These are phyloP conservation scores for Ochropacha duplaris DNA, from an alignment of 2,888 invertebrate species.

Conservation along the genomic window DNA sequence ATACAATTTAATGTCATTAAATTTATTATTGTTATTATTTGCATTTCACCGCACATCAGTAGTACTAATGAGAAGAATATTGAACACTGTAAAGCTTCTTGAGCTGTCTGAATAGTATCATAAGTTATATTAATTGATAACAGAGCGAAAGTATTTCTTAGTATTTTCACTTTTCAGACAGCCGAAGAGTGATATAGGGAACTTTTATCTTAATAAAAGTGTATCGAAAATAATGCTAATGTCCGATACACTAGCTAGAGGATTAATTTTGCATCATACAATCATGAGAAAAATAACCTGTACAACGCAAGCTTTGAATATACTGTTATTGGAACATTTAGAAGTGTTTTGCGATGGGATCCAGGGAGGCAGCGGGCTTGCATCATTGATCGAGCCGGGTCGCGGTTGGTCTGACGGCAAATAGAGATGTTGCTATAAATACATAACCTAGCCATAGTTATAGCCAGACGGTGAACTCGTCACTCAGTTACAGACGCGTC, in stretches of 20 bases:
- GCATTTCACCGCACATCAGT: too few relatives aligned
- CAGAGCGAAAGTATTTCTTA: too few relatives aligned
- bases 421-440: slow-evolving; percentile 30
- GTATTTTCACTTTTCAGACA: too few relatives aligned
- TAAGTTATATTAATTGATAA: too few relatives aligned
- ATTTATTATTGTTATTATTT: too few relatives aligned
- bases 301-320: not conserved
- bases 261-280: not conserved
- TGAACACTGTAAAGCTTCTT: too few relatives aligned
- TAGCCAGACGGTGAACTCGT: slow-evolving; percentile 7
- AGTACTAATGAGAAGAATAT: too few relatives aligned
- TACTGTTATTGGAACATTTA: slow-evolving; percentile 11
- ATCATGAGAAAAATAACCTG: not conserved
- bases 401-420: slow-evolving; percentile 16
- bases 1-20: too few relatives aligned
- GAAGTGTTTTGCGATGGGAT: slow-evolving; percentile 16
- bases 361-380: slow-evolving; percentile 20
- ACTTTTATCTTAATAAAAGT: not conserved
- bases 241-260: not conserved
- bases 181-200: too few relatives aligned
- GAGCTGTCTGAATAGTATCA: too few relatives aligned
- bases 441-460: not conserved
- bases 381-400: slow-evolving; percentile 28
- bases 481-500: slow-evolving; percentile 22
- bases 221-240: too few relatives aligned